Percentiles rank a stretch among this genome's conserved stretches.
Conservation (phyloP, 2,113 vertebrate genomes). For the Numenius arquata region DNA sequence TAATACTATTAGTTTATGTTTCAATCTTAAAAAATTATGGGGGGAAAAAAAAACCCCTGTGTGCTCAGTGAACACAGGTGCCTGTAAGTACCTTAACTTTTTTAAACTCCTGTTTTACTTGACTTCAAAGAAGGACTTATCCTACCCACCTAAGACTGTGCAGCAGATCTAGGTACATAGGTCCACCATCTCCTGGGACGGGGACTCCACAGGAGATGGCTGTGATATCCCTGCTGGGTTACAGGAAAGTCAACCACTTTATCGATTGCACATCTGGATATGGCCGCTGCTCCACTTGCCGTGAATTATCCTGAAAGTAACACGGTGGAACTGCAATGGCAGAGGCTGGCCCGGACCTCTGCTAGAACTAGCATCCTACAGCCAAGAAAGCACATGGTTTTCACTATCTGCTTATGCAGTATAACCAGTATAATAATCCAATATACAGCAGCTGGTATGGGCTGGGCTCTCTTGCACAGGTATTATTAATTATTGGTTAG, state of each 20-base stretch:
- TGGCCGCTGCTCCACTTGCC: background rate
- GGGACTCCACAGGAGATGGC: background rate
- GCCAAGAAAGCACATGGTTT: background rate
- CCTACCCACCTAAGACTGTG: background rate
- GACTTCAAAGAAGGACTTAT: background rate
- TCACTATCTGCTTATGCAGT: background rate
- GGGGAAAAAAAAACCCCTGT: rapidly evolving
- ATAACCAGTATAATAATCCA: background rate
- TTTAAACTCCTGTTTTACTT: background rate
- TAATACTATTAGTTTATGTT: background rate
- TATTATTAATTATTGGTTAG: background rate
- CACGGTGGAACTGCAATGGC: background rate
- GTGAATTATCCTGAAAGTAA: background rate
- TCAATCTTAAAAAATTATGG: background rate
- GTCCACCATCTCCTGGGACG: background rate
- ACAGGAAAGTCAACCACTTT: background rate
- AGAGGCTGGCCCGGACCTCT: background rate
- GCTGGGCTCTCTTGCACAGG: background rate
- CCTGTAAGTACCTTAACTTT: background rate
- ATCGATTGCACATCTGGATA: background rate
- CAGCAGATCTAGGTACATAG: background rate
- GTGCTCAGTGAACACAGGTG: background rate
- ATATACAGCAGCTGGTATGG: background rate
- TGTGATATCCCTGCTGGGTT: background rate
- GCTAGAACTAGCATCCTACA: background rate